These are phyloP conservation scores for Caenorhabditis latens DNA, from an alignment of 1,140 invertebrate genomes.

Conservation along the genomic window DNA sequence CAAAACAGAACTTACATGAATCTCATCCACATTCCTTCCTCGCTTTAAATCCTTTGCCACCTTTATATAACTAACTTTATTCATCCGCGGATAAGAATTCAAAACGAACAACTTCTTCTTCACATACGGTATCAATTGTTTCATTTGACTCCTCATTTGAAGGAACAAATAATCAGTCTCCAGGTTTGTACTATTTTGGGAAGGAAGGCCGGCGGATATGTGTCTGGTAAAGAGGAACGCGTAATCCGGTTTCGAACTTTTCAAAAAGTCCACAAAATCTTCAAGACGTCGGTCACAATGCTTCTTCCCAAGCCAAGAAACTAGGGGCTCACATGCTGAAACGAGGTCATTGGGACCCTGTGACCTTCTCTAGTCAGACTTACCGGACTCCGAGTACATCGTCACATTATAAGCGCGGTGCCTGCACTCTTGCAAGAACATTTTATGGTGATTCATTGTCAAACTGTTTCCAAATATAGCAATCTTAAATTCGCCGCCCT, in stretches of 20 bases:
- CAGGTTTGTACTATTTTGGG: not conserved
- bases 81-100: not conserved
- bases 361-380: not conserved
- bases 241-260: not conserved
- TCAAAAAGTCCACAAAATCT: not conserved
- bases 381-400: not conserved
- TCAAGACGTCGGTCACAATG: not conserved
- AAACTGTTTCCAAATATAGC: not conserved
- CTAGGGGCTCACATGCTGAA: not conserved
- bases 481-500: not conserved
- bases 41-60: not conserved
- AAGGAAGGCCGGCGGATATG: not conserved
- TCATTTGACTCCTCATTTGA: not conserved
- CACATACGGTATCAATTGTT: not conserved
- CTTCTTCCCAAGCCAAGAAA: not conserved
- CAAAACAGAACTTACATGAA: not conserved
- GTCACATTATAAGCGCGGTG: not conserved
- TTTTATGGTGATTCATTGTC: not conserved
- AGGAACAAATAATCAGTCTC: not conserved
- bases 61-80: not conserved
- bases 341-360: not conserved
- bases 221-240: not conserved
- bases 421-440: not conserved
- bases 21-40: not conserved
- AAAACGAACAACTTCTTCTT: slow-evolving; percentile 16